Percentiles rank a stretch among this genome's conserved stretches.
Conservation (phyloP, 2,888 invertebrate genomes). For the Oscheius myriophilus region DNA sequence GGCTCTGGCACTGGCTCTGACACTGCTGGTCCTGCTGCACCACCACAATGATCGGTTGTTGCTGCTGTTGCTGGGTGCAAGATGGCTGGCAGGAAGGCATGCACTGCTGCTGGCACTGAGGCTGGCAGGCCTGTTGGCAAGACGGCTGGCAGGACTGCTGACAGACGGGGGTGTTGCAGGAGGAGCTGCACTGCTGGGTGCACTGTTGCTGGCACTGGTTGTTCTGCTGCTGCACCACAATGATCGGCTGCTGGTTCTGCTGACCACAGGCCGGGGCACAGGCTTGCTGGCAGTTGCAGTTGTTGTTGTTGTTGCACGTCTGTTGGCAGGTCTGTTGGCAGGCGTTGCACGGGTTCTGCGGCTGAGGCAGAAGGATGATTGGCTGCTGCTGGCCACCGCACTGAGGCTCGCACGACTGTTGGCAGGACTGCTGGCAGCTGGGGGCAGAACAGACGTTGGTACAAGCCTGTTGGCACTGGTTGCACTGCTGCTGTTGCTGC, state of each 20-base stretch:
- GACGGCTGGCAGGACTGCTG: slow-evolving; percentile 47
- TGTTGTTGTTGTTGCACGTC: slow-evolving; percentile 38
- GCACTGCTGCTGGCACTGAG: slow-evolving; percentile 41
- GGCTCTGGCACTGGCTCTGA: slow-evolving; percentile 53
- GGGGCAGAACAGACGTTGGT: slow-evolving; percentile 45
- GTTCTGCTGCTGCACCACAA: slow-evolving; percentile 30
- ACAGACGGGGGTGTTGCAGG: slow-evolving; percentile 53
- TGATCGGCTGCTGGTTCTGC: slow-evolving; percentile 32
- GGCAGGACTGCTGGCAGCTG: slow-evolving; percentile 49
- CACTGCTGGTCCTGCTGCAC: slow-evolving; percentile 51
- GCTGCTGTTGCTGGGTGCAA: slow-evolving; percentile 40
- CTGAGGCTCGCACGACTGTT: slow-evolving; percentile 39
- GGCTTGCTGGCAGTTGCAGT: slow-evolving; percentile 50
- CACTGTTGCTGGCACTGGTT: slow-evolving; percentile 50
- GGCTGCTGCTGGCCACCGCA: slow-evolving; percentile 37
- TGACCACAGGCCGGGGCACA: slow-evolving; percentile 49
- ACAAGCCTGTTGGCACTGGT: slow-evolving; percentile 55
- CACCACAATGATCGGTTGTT: slow-evolving; percentile 49
- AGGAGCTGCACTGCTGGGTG: slow-evolving; percentile 48
- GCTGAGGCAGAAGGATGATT: slow-evolving; percentile 20
- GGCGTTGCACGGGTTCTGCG: slow-evolving; percentile 19
- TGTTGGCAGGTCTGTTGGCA: slow-evolving; percentile 43
- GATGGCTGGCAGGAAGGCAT: slow-evolving; percentile 52
- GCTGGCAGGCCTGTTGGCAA: slow-evolving; percentile 39
- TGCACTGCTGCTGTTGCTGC: slow-evolving; percentile 46